phyloP scores from a whole-genome alignment of 2,797 vertebrate genomes.

The Uromys caudimaculatus region DNA sequence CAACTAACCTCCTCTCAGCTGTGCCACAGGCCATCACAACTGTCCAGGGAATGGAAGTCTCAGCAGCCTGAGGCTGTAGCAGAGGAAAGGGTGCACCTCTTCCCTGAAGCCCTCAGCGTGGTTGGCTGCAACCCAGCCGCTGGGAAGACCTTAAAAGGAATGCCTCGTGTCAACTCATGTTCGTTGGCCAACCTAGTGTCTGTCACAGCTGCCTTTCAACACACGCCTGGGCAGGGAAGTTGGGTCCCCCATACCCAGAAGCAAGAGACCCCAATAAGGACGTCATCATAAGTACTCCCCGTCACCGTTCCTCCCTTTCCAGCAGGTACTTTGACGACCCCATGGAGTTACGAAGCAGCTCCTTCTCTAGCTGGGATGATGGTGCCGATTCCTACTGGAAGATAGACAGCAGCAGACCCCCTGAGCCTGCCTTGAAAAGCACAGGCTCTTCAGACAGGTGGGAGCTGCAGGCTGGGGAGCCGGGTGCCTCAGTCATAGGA shows the following conservation, averaged over 20 bases:
- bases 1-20: neutral
- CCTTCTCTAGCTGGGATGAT: constrained; percentile 92
- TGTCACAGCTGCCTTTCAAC: neutral
- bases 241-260: neutral
- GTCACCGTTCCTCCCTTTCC: neutral
- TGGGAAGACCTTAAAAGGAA: neutral
- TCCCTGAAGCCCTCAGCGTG: fast-evolving
- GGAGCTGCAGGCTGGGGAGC: fast-evolving
- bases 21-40: neutral
- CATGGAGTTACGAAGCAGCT: constrained; percentile 86
- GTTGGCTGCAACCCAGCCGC: fast-evolving
- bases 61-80: neutral
- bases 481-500: fast-evolving
- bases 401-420: constrained; percentile 89
- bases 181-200: neutral
- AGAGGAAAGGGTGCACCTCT: neutral
- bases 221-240: neutral
- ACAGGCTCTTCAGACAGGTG: constrained; percentile 90
- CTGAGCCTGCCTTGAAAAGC: constrained; percentile 87
- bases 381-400: constrained; percentile 90
- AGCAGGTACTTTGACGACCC: constrained; percentile 90
- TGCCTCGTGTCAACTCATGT: neutral
- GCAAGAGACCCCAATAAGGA: fast-evolving
- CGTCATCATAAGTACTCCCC: fast-evolving
- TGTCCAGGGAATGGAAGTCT: neutral